Percentiles rank a stretch among this genome's conserved stretches.
Conservation (phyloP, 2,797 vertebrate species). For the Coregonus suidteri region DNA sequence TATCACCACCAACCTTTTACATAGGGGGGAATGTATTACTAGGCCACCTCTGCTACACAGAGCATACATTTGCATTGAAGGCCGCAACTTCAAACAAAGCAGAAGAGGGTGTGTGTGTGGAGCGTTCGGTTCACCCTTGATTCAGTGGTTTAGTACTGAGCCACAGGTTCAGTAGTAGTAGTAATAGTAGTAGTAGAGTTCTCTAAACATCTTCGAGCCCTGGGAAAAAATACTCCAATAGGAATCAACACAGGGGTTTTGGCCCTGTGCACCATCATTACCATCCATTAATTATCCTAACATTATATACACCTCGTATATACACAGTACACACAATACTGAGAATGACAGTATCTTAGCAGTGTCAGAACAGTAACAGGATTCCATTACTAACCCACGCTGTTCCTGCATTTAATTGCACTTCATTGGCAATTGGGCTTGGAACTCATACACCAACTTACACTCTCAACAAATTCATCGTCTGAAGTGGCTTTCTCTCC, state of each 20-base stretch:
- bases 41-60: not conserved
- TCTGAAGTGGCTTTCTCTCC: not conserved
- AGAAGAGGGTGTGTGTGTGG: not conserved
- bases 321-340: slow-evolving; percentile 15
- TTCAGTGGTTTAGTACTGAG: slow-evolving; percentile 61
- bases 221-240: slow-evolving; percentile 27
- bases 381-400: slow-evolving; percentile 26
- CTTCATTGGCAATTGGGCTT: not conserved
- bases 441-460: not conserved
- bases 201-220: slow-evolving; percentile 31
- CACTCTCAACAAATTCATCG: not conserved
- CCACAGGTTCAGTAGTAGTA: slow-evolving; percentile 63
- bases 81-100: slow-evolving; percentile 2
- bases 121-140: slow-evolving; percentile 25
- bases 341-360: not conserved
- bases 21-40: not conserved
- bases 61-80: slow-evolving; percentile 4
- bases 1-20: not conserved
- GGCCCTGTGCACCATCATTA: slow-evolving; percentile 67
- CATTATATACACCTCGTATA: slow-evolving; percentile 44
- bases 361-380: slow-evolving; percentile 15
- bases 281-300: slow-evolving; percentile 51
- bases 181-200: slow-evolving; percentile 45
- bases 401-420: slow-evolving; percentile 15
- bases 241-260: slow-evolving; percentile 70